Conservation (phyloP, 2,888 invertebrate species). For the Ophion ventricosus region DNA sequence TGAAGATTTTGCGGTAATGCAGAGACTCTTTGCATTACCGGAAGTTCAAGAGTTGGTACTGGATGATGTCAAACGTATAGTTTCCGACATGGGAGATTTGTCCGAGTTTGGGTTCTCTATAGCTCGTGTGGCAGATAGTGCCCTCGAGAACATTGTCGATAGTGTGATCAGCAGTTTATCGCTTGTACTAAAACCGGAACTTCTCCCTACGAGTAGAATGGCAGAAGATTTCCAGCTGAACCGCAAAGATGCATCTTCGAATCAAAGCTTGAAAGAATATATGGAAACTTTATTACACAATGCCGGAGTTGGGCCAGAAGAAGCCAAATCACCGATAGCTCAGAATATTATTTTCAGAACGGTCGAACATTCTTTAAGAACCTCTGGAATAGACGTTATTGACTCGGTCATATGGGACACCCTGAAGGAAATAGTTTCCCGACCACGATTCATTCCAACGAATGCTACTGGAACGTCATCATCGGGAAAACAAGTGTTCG, state of each 20-base stretch:
- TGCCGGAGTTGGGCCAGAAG: conserved; percentile 67
- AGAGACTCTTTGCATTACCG: conserved; percentile 70
- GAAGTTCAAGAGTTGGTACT: conserved; percentile 71
- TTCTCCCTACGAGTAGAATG: not conserved
- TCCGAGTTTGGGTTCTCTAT: not conserved
- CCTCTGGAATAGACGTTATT: conserved; percentile 54
- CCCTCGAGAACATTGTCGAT: conserved; percentile 34
- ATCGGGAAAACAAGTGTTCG: not conserved
- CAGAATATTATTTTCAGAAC: conserved; percentile 75
- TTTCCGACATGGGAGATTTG: conserved; percentile 56
- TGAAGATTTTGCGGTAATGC: conserved; percentile 69
- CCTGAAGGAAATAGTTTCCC: conserved; percentile 55
- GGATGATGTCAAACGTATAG: conserved; percentile 66
- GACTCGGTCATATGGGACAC: conserved; percentile 67
- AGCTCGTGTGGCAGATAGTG: not conserved
- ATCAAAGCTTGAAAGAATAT: not conserved
- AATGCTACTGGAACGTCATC: not conserved
- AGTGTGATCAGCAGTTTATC: conserved; percentile 19
- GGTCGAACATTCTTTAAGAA: conserved; percentile 67
- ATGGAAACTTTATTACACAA: not conserved
- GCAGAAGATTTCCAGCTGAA: not conserved
- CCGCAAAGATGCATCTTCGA: not conserved
- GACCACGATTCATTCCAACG: not conserved
- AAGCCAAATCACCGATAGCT: conserved; percentile 63
- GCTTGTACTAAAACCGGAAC: not conserved